phyloP scores from a whole-genome alignment of 2,797 vertebrate genomes.

The Neostethus bicornis region DNA sequence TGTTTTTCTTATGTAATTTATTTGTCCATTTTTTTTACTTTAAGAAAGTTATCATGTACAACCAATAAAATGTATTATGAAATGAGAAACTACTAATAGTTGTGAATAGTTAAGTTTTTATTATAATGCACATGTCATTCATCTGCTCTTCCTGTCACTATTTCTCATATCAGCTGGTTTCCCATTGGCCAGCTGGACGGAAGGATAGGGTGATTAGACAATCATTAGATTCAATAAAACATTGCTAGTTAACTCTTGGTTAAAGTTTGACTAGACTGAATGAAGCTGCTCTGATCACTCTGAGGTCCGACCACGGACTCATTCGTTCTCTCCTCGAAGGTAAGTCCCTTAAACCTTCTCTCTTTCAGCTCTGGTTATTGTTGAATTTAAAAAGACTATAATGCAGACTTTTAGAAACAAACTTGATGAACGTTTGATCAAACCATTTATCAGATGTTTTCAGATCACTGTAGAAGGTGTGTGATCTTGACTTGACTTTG shows the following conservation, averaged over 20 bases:
- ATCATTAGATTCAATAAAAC: slow-evolving; percentile 89
- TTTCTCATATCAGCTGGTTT: slow-evolving; percentile 26
- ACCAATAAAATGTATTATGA: neutral
- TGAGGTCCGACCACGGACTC: slow-evolving; percentile 54
- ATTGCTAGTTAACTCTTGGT: slow-evolving; percentile 69
- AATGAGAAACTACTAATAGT: slow-evolving; percentile 2
- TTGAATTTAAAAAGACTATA: slow-evolving; percentile 7
- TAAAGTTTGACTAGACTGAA: slow-evolving; percentile 82
- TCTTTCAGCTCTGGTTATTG: slow-evolving; percentile 15
- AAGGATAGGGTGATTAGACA: slow-evolving; percentile 78
- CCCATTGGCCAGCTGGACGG: slow-evolving; percentile 51
- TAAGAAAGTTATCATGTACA: neutral
- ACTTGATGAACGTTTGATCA: neutral
- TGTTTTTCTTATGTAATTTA: neutral
- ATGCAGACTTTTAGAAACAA: slow-evolving; percentile 4
- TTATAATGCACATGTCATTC: slow-evolving; percentile 16
- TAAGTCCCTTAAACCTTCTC: slow-evolving; percentile 51
- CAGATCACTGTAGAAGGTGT: slow-evolving; percentile 12
- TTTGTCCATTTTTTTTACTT: neutral
- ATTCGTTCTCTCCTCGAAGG: slow-evolving; percentile 64
- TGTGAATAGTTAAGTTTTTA: slow-evolving; percentile 17
- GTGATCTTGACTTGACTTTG: slow-evolving; percentile 79
- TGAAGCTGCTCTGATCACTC: slow-evolving; percentile 48
- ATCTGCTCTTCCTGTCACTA: slow-evolving; percentile 38
- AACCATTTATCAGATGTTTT: slow-evolving; percentile 3